Evolutionary conservation across 2,113 vertebrate species (phyloP), one percentile per base, ranked within the genome.

Genomic region (Lamprotornis superbus): DNA sequence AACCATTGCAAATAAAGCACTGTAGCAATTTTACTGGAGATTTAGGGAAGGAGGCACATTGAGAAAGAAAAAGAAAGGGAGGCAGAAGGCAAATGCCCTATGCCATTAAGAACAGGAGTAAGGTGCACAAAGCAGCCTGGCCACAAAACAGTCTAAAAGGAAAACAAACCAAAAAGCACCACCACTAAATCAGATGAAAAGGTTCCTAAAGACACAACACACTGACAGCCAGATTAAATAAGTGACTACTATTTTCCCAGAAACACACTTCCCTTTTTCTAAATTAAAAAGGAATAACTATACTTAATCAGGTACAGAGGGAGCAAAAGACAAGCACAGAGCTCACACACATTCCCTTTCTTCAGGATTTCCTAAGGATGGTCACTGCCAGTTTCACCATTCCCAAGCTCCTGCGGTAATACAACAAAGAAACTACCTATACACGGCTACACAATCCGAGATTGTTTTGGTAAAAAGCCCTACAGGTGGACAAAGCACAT

Each of bases 81-180:
- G n/a, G 55, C 24, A 11, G 13, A 56, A 76, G 27, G 50, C 31
- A 73, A 68, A 9, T 55, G 24, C 18, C 59, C 33, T 39, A 12
- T 0, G 0, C 23, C 40, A 33, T 1, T 18, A 19, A 73, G 67
- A 64, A 46, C 13, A 0, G 0, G 20, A 33, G 10, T 0, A 30
- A 30, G 25, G 0, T 6, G 6, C 47, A 35, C 20, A 11, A 22
- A 86, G 52, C n/a, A 69, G 9, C 2, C 46, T 47, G 55, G 42
- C 33, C 42, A 88, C 30, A 79, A 75, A 42, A 47, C 0, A 0
- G 8, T 44, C 56, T 56, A 24, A 39, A 89, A 47, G 12, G 25
- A 86, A 89, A 82, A 68, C n/a, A 53, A 84, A 68, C 11, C 18
- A 49, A 67, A 39, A 65, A 53, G 13, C 4, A 33, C 11, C 1